Base-by-base conservation (phyloP, 2,797 vertebrate species). In the Choloepus didactylus region DNA sequence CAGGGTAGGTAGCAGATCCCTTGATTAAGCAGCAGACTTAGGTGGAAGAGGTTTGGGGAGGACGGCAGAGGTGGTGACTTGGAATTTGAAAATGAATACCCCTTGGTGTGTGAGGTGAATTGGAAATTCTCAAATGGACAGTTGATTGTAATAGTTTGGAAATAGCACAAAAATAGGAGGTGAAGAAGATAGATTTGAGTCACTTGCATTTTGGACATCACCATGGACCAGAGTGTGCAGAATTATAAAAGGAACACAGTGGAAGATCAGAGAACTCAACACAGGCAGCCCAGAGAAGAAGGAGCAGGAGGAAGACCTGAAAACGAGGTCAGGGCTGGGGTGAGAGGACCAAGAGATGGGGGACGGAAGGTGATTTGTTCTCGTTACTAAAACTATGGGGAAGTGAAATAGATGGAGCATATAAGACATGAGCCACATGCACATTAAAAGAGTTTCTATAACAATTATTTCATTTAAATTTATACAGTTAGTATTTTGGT, bases 1-100 rank as follows among this genome's bases (percentile, higher is more conserved):
- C 5, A 0, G 14, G 35, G 9, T 38, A 23, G 4, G 5, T 1
- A 19, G 11, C 19, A 21, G 19, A 6, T 3, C 38, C 27, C 5
- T 38, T 18, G 49, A 31, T n/a, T 5, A 11, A 35, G 77, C 60
- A 56, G 54, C 25, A 31, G 9, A 3, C 15, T 15, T 0, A 11
- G 54, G 23, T 16, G 6, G 21, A 62, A 49, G 46, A 23, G 73
- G 11, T 41, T 64, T 46, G 31, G 54, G 66, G 31, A 38, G 6
- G 7, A 3, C 3, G 3, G 23, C 29, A 35, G 8, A 14, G 6
- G 15, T 14, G 27, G n/a, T 18, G 4, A 44, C 60, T 62, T 31
- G 11, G 29, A 1, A 2, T 25, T 56, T 31, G 46, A 54, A 56
- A 77, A 2, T 7, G 6, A 6, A 27, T 27, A n/a, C 49, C 77